phyloP scores from a whole-genome alignment of 1,140 invertebrate genomes.

The Drosophila sp. region DNA sequence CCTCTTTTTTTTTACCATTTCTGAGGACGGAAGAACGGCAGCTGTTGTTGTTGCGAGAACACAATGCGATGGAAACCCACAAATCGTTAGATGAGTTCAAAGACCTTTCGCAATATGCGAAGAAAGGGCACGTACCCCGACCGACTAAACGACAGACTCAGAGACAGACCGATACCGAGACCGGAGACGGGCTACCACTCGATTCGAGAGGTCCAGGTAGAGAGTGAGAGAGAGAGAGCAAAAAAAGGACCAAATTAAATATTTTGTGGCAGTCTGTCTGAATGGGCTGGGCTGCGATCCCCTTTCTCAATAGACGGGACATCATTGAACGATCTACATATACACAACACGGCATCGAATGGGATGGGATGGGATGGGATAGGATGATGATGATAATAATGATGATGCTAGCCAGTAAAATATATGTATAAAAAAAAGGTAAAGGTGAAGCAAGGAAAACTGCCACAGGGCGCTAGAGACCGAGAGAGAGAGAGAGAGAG shows the following conservation, averaged over 20 bases:
- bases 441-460: background rate
- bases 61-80: conserved; percentile 57
- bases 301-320: conserved; percentile 62
- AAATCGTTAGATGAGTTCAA: conserved; percentile 76
- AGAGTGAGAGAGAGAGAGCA: conserved; percentile 21
- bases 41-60: conserved; percentile 56
- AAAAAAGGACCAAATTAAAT: conserved; percentile 32
- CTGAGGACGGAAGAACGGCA: conserved; percentile 34
- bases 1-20: background rate
- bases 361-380: conserved; percentile 32
- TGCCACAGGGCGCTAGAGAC: conserved; percentile 41
- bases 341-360: conserved; percentile 26
- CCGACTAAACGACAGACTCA: conserved; percentile 27
- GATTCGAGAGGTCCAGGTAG: background rate
- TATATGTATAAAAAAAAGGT: conserved; percentile 31
- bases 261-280: conserved; percentile 22
- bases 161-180: background rate
- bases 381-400: conserved; percentile 49
- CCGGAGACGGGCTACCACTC: background rate
- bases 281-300: conserved; percentile 34
- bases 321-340: conserved; percentile 71
- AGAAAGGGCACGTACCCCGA: conserved; percentile 51
- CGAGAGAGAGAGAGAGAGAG: too few species aligned
- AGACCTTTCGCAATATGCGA: conserved; percentile 56
- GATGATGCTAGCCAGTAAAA: conserved; percentile 36